Evolutionary conservation across 2,888 invertebrate genomes (phyloP), one percentile per base, ranked within the genome.

Genomic region (Gortyna flavago): DNA sequence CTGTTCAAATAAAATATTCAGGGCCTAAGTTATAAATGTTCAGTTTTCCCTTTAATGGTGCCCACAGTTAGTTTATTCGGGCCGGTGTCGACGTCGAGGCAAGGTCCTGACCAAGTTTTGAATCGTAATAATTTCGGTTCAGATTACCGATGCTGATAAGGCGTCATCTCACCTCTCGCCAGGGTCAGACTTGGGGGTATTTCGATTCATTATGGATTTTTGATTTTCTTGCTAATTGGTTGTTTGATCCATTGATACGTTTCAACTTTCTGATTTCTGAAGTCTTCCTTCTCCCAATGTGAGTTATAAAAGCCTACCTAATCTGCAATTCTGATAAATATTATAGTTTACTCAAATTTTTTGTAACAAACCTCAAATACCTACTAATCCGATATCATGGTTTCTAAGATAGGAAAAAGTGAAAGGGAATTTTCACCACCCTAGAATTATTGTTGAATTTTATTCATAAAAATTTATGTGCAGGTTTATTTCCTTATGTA

Each of bases 41-140:
- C 92, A 93, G 92, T 93, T 94, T 94, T 93, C 91, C 91, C 89
- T 93, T 95, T 95, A 95, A 95, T 95, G 95, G 94, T 93, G 90
- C 86, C 92, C 93, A 91, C 92, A 92, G 94, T 94, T 93, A 89
- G 88, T 92, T 90, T 94, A 93, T 94, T 93, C 92, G 93, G 93
- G 93, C 94, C 91, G 90, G 85, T 90, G 90, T 87, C 90, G 89
- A 91, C 90, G 90, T 85, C 88, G 89, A 89, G 84, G 91, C 94
- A 94, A 95, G 95, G 94, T 94, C 94, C 94, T 95, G 95, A 95
- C 96, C 96, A 96, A 96, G 95, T 96, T 96, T 95, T 95, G 95
- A 96, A 95, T 96, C 95, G 95, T 97, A 97, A 97, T 97, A 97
- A 96, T 97, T 96, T 95, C 95, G 95, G 95, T 92, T 96, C 95